phyloP scores from a whole-genome alignment of 1,140 invertebrate genomes.

The Pollicipes pollicipes region DNA sequence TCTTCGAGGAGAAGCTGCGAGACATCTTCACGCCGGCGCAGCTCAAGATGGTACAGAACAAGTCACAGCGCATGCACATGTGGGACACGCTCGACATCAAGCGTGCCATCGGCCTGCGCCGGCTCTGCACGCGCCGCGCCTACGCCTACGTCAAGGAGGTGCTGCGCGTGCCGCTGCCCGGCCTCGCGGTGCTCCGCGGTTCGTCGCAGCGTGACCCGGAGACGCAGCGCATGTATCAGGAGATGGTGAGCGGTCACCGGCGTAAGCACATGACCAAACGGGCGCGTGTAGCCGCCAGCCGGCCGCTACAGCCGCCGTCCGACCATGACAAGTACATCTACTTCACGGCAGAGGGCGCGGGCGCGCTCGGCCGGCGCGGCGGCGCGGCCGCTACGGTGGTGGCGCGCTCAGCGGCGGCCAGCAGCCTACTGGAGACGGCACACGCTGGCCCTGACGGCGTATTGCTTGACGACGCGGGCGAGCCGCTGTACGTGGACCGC shows the following conservation, averaged over 20 bases:
- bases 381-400: background rate
- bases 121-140: background rate
- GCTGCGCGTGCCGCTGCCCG: background rate
- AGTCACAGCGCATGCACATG: background rate
- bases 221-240: background rate
- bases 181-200: background rate
- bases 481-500: background rate
- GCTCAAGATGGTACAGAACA: background rate
- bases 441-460: background rate
- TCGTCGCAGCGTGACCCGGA: background rate
- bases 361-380: too few relatives aligned
- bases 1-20: background rate
- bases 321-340: background rate
- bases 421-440: background rate
- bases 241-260: background rate
- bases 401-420: background rate
- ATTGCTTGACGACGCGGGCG: background rate
- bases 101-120: background rate
- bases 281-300: too few relatives aligned
- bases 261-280: background rate
- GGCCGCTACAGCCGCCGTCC: background rate
- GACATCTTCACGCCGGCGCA: background rate
- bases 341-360: background rate
- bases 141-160: background rate
- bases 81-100: background rate